Evolutionary conservation across 2,888 invertebrate species (phyloP), one percentile per base, ranked within the genome.

Genomic region (Bimastos eiseni): DNA sequence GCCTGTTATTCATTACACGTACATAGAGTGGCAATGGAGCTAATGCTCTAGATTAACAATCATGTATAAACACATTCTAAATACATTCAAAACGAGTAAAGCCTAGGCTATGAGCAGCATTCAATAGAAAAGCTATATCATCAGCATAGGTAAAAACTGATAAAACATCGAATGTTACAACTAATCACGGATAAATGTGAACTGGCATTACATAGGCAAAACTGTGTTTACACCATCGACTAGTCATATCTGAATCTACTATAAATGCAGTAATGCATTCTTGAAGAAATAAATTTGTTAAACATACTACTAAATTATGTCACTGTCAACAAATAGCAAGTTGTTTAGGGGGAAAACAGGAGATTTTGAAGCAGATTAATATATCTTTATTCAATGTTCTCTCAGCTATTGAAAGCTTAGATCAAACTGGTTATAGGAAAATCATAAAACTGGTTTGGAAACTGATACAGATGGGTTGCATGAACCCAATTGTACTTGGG

Each of bases 211-310:
- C 70, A 70, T 30, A 70, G 70, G 70, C 70, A 70, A 70, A 70
- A 70, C 70, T n/a, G 70, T 70, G 70, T 70, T n/a, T n/a, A 70
- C 70, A n/a, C 70, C 70, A 70, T 70, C n/a, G 70, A 70, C 70
- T 70, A 70, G 70, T n/a, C 70, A 70, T n/a, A 70, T 30, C 8
- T 70, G 70, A 70, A 70, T n/a, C 4, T 70, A 70, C 70, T 70
- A n/a, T 3, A 70, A 70, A 70, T 70, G n/a, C 30, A 70, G 30
- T 70, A 70, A 30, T 70, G 70, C 30, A 8, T 70, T 70, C 70
- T 70, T 70, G 70, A 70, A 70, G n/a, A 70, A n/a, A 70, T n/a
- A 70, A 70, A 70, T 70, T n/a, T n/a, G 17, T 70, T 70, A 70
- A 70, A 70, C 70, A 70, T 8, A 70, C 70, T 70, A 70, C 70